phyloP scores from a whole-genome alignment of 1,140 invertebrate genomes.

The Triops longicaudatus region DNA sequence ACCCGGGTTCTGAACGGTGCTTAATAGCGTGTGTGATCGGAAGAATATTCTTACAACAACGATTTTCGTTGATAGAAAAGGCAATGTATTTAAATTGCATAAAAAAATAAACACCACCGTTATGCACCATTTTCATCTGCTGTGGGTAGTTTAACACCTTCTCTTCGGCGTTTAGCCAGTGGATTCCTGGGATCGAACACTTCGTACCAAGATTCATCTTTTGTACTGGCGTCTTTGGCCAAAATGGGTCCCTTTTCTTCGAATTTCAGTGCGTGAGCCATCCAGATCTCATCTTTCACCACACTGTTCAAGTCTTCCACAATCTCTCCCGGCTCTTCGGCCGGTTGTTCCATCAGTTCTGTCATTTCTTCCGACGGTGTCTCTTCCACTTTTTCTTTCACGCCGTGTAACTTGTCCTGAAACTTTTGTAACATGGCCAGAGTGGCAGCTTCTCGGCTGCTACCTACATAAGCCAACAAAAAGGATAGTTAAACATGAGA shows the following conservation, averaged over 20 bases:
- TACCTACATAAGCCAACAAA: conserved; percentile 27
- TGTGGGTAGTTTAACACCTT: conserved; percentile 31
- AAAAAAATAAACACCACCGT: neutral
- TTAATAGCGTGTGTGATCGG: too few species aligned
- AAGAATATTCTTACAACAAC: too few species aligned
- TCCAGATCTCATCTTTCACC: conserved; percentile 44
- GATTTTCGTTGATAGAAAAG: neutral
- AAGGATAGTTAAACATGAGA: neutral
- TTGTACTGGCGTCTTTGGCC: conserved; percentile 91
- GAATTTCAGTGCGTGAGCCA: conserved; percentile 69
- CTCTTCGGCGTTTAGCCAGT: conserved; percentile 79
- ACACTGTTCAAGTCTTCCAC: conserved; percentile 38
- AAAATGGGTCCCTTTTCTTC: conserved; percentile 64
- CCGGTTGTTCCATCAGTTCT: neutral
- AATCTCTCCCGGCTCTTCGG: conserved; percentile 38
- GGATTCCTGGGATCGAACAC: conserved; percentile 92
- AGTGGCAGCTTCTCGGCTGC: conserved; percentile 49
- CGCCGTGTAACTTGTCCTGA: conserved; percentile 49
- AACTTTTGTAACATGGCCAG: conserved; percentile 73
- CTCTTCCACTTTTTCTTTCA: conserved; percentile 28
- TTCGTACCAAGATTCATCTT: conserved; percentile 82
- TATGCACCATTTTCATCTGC: neutral
- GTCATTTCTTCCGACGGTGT: conserved; percentile 32
- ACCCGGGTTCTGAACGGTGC: too few species aligned
- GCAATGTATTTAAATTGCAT: neutral